Conservation (phyloP, 2,888 invertebrate species). For the Acanthosepion lycidas region DNA sequence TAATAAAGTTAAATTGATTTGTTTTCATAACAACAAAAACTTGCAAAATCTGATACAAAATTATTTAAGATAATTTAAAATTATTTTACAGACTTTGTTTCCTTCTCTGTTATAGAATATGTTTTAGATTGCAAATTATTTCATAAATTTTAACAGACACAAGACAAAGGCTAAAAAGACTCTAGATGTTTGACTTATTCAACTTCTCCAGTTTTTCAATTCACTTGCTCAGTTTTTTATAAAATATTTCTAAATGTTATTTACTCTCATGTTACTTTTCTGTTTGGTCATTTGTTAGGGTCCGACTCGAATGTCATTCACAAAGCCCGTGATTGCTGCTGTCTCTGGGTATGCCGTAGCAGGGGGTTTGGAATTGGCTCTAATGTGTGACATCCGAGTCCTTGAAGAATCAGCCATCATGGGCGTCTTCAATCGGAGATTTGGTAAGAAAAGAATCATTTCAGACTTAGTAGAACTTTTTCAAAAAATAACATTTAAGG, state of each 20-base stretch:
- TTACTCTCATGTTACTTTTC: not conserved
- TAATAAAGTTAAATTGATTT: no score
- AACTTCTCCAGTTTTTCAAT: no score
- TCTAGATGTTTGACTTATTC: no score
- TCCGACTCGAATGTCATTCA: slow-evolving; percentile 82
- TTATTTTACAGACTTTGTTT: no score
- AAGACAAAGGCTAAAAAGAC: no score
- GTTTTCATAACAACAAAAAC: no score
- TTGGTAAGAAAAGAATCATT: slow-evolving; percentile 78
- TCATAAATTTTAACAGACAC: no score
- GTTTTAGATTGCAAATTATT: no score
- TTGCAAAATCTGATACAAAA: no score
- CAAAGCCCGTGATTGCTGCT: slow-evolving; percentile 92
- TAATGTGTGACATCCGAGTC: slow-evolving; percentile 92
- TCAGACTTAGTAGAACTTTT: not conserved
- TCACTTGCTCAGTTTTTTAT: no score
- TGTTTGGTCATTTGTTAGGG: slow-evolving; percentile 60
- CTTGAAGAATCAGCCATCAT: slow-evolving; percentile 88
- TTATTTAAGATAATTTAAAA: no score
- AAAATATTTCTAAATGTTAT: not conserved
- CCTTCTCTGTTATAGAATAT: no score
- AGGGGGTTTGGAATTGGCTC: slow-evolving; percentile 89
- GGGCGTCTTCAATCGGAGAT: slow-evolving; percentile 90
- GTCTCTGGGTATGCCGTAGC: slow-evolving; percentile 92
- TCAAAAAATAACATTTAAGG: not conserved